phyloP scores from a whole-genome alignment of 2,113 vertebrate species.

The Tachuris rubrigastra region DNA sequence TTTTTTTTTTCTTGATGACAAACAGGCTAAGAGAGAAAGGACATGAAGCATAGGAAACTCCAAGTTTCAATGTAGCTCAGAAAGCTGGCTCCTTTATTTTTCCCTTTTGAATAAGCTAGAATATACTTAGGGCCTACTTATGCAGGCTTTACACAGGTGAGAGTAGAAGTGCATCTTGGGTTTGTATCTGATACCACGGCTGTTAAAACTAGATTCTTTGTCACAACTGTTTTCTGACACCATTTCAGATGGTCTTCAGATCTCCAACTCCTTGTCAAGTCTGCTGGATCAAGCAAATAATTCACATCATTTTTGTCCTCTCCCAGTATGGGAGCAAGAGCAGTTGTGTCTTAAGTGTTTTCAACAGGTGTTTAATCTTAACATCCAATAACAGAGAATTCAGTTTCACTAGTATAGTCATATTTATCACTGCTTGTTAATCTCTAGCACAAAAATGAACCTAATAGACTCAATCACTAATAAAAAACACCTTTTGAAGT shows the following conservation, averaged over 20 bases:
- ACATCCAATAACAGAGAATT: too few species aligned
- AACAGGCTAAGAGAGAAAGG: not conserved
- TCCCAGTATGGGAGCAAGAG: not conserved
- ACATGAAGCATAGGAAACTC: not conserved
- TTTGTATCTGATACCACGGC: not conserved
- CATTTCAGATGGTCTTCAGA: not conserved
- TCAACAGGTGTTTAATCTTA: too few species aligned
- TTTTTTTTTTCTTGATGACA: not conserved
- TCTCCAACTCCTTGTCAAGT: not conserved
- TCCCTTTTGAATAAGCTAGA: not conserved
- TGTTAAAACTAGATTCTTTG: not conserved
- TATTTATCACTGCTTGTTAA: too few species aligned
- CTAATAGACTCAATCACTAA: too few species aligned
- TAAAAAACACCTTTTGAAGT: too few species aligned
- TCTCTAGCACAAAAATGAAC: too few species aligned
- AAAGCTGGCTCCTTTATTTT: not conserved
- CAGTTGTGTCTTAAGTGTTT: not conserved
- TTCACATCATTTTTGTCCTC: not conserved
- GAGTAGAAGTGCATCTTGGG: not conserved
- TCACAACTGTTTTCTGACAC: not conserved
- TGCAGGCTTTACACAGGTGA: rapidly evolving
- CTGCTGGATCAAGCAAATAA: not conserved
- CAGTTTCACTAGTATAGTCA: too few species aligned
- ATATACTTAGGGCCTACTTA: not conserved
- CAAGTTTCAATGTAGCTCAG: not conserved